Evolutionary conservation across 2,888 invertebrate species (phyloP).

Genomic region (Epinotia brunnichana): DNA sequence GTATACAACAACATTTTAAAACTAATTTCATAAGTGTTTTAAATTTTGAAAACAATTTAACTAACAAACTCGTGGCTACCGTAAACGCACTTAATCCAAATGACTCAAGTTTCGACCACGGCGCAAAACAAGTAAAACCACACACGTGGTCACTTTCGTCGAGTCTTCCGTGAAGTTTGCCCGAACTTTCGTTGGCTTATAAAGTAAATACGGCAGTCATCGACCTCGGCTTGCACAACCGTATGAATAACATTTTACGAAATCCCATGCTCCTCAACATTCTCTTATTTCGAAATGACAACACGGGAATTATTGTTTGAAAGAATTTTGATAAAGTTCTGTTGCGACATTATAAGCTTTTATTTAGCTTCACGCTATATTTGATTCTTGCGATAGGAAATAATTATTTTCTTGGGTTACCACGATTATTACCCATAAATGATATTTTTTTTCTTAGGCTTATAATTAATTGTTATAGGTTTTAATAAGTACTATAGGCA

Average conservation of each 20-base stretch:
- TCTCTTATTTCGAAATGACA: constrained; percentile 43
- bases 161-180: constrained; percentile 51
- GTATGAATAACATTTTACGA: constrained; percentile 62
- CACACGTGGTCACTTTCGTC: constrained; percentile 50
- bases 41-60: background rate
- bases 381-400: background rate
- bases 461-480: background rate
- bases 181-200: constrained; percentile 72
- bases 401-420: background rate
- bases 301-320: constrained; percentile 14
- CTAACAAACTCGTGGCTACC: constrained; percentile 4
- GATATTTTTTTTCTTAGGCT: no score
- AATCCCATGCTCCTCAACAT: constrained; percentile 49
- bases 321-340: constrained; percentile 7
- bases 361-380: background rate
- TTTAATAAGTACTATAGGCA: background rate
- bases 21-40: background rate
- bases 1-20: background rate
- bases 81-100: background rate
- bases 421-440: no score
- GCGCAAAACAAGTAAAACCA: constrained; percentile 35
- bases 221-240: constrained; percentile 79
- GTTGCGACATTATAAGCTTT: constrained; percentile 7
- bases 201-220: constrained; percentile 80
- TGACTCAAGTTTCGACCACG: constrained; percentile 32